Percentiles rank a stretch among this genome's conserved stretches.
Conservation (phyloP, 2,113 vertebrate genomes). For the Sprattus sprattus region DNA sequence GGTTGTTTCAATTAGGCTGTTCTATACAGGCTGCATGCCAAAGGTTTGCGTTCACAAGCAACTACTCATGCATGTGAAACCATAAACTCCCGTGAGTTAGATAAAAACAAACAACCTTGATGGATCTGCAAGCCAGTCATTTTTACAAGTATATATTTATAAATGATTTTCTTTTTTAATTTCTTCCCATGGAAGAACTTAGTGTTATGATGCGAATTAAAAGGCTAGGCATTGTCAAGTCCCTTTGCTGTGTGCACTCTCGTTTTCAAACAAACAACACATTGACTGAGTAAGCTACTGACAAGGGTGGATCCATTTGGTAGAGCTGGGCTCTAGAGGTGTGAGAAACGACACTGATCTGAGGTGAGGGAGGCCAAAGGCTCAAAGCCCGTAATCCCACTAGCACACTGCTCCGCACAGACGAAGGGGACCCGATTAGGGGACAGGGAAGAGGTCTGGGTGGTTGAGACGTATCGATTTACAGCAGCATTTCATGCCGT, state of each 20-base stretch:
- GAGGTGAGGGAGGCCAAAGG: too few relatives aligned
- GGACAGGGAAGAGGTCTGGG: neutral
- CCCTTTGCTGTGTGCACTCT: constrained; percentile 32
- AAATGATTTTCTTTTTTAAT: constrained; percentile 31
- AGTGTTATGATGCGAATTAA: constrained; percentile 22
- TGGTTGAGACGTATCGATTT: neutral
- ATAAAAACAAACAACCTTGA: neutral
- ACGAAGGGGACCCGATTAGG: too few relatives aligned
- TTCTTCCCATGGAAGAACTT: constrained; percentile 76
- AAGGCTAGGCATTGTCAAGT: constrained; percentile 38
- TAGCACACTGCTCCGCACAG: neutral
- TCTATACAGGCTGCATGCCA: constrained; percentile 43
- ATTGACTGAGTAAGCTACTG: neutral
- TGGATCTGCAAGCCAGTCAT: constrained; percentile 20
- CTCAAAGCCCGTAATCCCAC: neutral
- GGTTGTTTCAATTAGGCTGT: constrained; percentile 2
- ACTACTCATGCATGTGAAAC: constrained; percentile 45
- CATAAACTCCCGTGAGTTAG: constrained; percentile 36
- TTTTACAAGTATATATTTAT: constrained; percentile 27
- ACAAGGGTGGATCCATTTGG: constrained; percentile 1
- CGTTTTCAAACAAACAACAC: constrained; percentile 14
- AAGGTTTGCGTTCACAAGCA: constrained; percentile 33
- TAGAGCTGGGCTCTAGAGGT: constrained; percentile 6
- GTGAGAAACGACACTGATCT: neutral
- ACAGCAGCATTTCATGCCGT: neutral